Evolutionary conservation across 2,113 vertebrate species (phyloP), one percentile per base, ranked within the genome.

Genomic region (Tupaia chinensis): DNA sequence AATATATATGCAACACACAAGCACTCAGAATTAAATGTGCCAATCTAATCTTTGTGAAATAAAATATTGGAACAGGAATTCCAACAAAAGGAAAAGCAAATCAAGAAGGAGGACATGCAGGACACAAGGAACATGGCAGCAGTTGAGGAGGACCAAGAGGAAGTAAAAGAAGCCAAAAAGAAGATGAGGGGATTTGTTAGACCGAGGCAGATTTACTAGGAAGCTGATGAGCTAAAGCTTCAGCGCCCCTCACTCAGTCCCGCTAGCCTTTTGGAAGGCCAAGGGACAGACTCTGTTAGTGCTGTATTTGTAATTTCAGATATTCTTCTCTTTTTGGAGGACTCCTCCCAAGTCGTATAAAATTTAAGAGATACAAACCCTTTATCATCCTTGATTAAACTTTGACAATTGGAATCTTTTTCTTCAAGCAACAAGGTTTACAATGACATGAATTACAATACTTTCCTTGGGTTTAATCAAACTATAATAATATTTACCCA

Each of bases 371-470:
- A 54, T 65, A 81, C 11, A 63, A 80, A 93, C 58, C n/a, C 58
- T 94, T 23, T 5, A 87, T 29, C 25, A 53, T 58, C 54, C 25
- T 93, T 84, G 20, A 82, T 65, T 65, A 87, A 58, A 87, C 10
- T 11, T 88, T 90, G 56, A 32, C 29, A 74, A 65, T 54, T 93
- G 73, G 20, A 96, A 93, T 44, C 73, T 80, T 73, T 69, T 73
- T 23, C 20, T 74, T 76, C 27, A 87, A 83, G 34, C 32, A 83
- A 79, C 0, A 27, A 93, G 66, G 12, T 56, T 85, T 54, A 70
- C 80, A 84, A 95, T 91, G 61, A 83, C 23, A 54, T 76, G 17
- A 93, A 95, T 91, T 93, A 66, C n/a, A 85, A 86, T 96, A 92
- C 84, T 79, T 95, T 89, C 58, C 32, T 78, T 87, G 25, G 34